A percentile compares a stretch with the other conserved stretches of the same genome.
Conservation (phyloP, 2,113 vertebrate species). For the Chloropsis hardwickii region DNA sequence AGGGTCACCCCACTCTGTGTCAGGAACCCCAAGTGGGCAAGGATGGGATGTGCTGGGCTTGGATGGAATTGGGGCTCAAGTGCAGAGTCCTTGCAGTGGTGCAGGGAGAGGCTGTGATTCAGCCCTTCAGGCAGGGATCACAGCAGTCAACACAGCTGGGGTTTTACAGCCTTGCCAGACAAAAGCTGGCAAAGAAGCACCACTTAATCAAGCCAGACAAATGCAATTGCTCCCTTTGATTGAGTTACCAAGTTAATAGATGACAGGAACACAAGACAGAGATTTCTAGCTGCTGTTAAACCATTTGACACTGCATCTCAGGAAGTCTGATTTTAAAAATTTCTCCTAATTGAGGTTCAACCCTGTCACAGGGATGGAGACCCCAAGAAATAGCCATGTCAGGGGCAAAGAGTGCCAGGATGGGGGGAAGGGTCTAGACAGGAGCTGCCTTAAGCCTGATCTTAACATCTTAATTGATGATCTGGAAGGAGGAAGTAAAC, state of each 20-base stretch:
- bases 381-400: background rate
- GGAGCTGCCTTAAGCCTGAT: background rate
- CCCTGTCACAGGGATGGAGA: background rate
- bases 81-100: accelerated
- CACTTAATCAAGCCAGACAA: conserved; percentile 60
- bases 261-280: conserved; percentile 22
- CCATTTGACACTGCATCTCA: conserved; percentile 6
- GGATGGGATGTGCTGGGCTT: background rate
- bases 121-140: background rate
- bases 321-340: background rate
- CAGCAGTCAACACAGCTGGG: background rate
- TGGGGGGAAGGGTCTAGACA: background rate
- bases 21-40: background rate
- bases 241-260: conserved; percentile 60
- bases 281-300: conserved; percentile 36
- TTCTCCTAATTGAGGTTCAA: background rate
- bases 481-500: conserved; percentile 29
- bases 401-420: background rate
- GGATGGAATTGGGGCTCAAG: background rate
- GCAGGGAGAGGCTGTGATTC: background rate
- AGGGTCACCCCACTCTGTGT: background rate
- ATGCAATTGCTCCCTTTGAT: conserved; percentile 21
- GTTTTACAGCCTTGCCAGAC: background rate
- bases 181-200: conserved; percentile 19
- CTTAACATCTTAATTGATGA: conserved; percentile 19